Evolutionary conservation across 2,888 invertebrate genomes (phyloP).

Genomic region (Carterocephalus palaemon): DNA sequence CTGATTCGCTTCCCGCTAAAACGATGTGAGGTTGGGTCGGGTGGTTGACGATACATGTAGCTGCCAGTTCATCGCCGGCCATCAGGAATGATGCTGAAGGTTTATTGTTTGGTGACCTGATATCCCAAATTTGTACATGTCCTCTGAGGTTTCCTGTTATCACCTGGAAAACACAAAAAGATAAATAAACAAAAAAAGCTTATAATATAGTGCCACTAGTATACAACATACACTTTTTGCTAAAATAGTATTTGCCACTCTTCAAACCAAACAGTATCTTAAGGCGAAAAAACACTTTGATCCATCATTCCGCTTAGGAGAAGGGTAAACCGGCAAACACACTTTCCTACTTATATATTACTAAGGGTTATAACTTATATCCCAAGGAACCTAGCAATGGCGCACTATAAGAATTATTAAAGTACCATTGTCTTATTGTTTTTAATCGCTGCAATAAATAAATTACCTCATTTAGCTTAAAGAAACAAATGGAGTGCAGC

Average conservation of each 20-base stretch:
- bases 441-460: constrained; percentile 63
- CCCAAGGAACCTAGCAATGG: too few species aligned
- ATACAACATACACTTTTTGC: background rate
- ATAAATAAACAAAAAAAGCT: background rate
- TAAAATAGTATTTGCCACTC: too few species aligned
- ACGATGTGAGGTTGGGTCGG: constrained; percentile 92
- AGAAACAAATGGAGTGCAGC: constrained; percentile 85
- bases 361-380: too few species aligned
- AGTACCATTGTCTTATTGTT: too few species aligned
- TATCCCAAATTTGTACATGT: constrained; percentile 93
- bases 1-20: constrained; percentile 91
- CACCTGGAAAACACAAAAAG: constrained; percentile 73
- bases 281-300: too few species aligned
- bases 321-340: too few species aligned
- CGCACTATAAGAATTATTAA: too few species aligned
- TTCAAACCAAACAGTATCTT: too few species aligned
- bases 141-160: constrained; percentile 93
- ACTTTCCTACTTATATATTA: too few species aligned
- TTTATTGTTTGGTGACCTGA: constrained; percentile 81
- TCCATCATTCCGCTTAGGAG: too few species aligned
- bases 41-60: constrained; percentile 88
- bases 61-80: constrained; percentile 85
- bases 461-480: constrained; percentile 81
- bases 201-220: background rate
- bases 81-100: constrained; percentile 85